Percentiles rank a stretch among this genome's conserved stretches.
Evolutionary conservation across 1,140 invertebrate genomes (phyloP).

Genomic region (Laupala kohalensis): DNA sequence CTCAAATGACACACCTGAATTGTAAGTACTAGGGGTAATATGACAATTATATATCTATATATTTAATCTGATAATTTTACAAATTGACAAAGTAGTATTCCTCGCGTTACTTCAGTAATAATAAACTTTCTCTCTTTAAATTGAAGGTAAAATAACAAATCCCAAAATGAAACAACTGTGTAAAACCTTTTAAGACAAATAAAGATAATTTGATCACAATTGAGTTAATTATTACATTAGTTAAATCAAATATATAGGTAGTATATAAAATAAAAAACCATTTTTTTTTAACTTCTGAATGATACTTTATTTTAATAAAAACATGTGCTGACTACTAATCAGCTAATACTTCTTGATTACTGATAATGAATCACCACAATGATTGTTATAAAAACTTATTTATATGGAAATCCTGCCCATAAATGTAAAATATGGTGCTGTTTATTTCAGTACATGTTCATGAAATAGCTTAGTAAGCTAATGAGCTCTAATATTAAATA

Average conservation of each 20-base stretch:
- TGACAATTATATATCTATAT: too few species aligned
- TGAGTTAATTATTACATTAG: too few species aligned
- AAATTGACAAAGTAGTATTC: too few species aligned
- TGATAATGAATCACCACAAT: slow-evolving; percentile 7
- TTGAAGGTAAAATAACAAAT: too few species aligned
- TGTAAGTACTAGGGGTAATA: too few species aligned
- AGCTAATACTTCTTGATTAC: background rate
- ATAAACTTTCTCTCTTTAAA: too few species aligned
- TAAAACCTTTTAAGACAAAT: too few species aligned
- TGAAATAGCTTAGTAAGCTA: background rate
- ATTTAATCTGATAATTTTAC: too few species aligned
- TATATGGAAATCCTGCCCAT: background rate
- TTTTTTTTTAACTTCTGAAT: background rate
- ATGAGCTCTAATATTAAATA: background rate
- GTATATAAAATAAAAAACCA: background rate
- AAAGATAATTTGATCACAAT: too few species aligned
- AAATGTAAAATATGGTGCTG: slow-evolving; percentile 3
- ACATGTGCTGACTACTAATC: slow-evolving; percentile 1
- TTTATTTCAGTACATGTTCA: background rate
- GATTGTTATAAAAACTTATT: slow-evolving; percentile 10
- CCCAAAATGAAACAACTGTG: too few species aligned
- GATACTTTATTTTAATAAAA: slow-evolving; percentile 5
- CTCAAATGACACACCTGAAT: too few species aligned
- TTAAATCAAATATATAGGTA: background rate
- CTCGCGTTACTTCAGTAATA: too few species aligned